These are phyloP conservation scores for Prostheceraeus crozeri DNA, from an alignment of 2,888 invertebrate genomes.

Conservation along the genomic window DNA sequence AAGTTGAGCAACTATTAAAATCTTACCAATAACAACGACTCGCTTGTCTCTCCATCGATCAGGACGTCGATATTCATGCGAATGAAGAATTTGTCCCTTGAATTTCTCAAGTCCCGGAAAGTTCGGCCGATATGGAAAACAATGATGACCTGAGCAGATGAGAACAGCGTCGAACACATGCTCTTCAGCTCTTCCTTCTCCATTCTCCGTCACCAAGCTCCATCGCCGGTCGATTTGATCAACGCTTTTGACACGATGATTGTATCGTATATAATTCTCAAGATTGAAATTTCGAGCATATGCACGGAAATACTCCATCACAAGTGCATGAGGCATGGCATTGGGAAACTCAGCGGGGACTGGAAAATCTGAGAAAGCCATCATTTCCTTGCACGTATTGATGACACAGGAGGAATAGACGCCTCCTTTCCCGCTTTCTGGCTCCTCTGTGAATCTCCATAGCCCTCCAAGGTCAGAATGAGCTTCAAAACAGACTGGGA, in stretches of 20 bases:
- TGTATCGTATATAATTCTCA: constrained; percentile 45
- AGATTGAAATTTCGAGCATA: constrained; percentile 51
- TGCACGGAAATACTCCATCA: constrained; percentile 50
- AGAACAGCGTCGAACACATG: constrained; percentile 58
- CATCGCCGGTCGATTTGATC: background rate
- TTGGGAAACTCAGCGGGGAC: constrained; percentile 56
- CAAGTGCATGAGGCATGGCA: constrained; percentile 57
- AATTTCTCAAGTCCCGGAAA: constrained; percentile 55
- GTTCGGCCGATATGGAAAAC: constrained; percentile 54
- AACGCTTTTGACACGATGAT: constrained; percentile 25
- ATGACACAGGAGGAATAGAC: constrained; percentile 50
- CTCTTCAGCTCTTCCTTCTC: constrained; percentile 35
- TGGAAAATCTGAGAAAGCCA: constrained; percentile 57
- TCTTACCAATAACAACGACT: constrained; percentile 57
- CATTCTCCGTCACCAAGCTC: constrained; percentile 34
- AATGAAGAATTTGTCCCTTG: constrained; percentile 47
- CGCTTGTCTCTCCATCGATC: constrained; percentile 52
- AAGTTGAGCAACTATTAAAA: too few species aligned
- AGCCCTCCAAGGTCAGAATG: constrained; percentile 51
- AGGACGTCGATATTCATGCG: constrained; percentile 46
- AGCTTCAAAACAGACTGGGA: constrained; percentile 53
- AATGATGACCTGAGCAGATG: constrained; percentile 59
- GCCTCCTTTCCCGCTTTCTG: constrained; percentile 44
- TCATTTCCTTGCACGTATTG: constrained; percentile 55
- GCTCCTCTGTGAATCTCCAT: constrained; percentile 44